phyloP scores from a whole-genome alignment of 2,888 invertebrate genomes.

The Schrankia costaestrigalis region DNA sequence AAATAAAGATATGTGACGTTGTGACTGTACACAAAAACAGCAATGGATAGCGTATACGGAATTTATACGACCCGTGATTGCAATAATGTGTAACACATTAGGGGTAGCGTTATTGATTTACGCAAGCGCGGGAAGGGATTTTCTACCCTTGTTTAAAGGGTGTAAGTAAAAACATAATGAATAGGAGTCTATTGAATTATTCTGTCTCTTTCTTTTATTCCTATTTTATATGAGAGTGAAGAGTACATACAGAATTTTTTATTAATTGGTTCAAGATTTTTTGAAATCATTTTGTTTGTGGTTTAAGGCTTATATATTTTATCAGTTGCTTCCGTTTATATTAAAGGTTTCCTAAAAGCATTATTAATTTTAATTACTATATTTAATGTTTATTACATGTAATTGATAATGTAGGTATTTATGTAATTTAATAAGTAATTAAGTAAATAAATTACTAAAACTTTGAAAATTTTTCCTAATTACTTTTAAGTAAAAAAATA shows the following conservation, averaged over 20 bases:
- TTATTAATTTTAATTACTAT: no score
- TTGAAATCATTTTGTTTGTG: slow-evolving; percentile 4
- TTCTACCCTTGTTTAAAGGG: slow-evolving; percentile 49
- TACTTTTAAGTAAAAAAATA: no score
- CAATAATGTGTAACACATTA: slow-evolving; percentile 26
- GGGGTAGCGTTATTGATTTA: slow-evolving; percentile 62
- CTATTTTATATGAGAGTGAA: slow-evolving; percentile 6
- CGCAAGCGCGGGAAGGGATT: slow-evolving; percentile 65
- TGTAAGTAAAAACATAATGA: slow-evolving; percentile 30
- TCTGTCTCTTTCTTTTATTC: slow-evolving; percentile 31
- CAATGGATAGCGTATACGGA: slow-evolving; percentile 29
- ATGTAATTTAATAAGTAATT: no score
- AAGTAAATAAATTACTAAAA: no score
- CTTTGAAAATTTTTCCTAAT: no score
- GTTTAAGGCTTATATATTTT: slow-evolving; percentile 12
- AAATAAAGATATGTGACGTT: background rate
- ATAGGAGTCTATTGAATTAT: slow-evolving; percentile 17
- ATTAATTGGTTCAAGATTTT: no score
- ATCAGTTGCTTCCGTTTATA: no score
- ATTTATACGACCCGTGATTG: background rate
- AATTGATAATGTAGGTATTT: no score
- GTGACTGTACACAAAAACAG: slow-evolving; percentile 14
- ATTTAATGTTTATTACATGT: no score
- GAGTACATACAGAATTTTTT: no score
- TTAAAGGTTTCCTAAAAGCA: no score